Evolutionary conservation across 2,113 vertebrate genomes (phyloP), one percentile per base, ranked within the genome.

Genomic region (Octodon degus): DNA sequence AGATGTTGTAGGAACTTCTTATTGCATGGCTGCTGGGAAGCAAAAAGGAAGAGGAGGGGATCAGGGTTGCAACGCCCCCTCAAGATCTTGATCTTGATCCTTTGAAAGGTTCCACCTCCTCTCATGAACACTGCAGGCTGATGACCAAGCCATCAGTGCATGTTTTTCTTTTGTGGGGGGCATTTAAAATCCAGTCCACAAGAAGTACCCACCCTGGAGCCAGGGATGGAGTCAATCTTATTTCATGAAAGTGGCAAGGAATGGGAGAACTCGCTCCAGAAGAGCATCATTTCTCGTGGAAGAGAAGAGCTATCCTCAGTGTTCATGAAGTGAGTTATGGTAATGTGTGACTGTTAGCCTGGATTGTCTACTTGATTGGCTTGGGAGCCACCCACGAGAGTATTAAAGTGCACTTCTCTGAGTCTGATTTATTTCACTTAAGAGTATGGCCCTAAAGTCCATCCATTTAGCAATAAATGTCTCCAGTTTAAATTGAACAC

Each of bases 181-280:
- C 30, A 80, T 34, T 79, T 80, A 80, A 80, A 14, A 80, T 34
- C 24, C 62, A 47, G 43, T 47, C 40, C 17, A 32, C 30, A 22
- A 47, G 37, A 74, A 91, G 67, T 9, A 3, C 43, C 70, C 24
- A 16, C 25, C 47, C 47, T 92, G 32, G 32, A 50, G 10, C 34
- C 50, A 7, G 34, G 17, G 17, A 1, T 14, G 1, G 13, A 27
- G 17, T 40, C 3, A 4, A 12, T 63, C 10, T 3, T 22, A 6
- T 58, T 67, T 22, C 30, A 68, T 13, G 32, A 17, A 24, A 55
- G 34, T 7, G 1, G 8, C 37, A 6, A 1, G 68, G 19, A 55
- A 25, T 25, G 22, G 17, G 63, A 80, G 13, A 77, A 8, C 67
- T 63, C 8, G 58, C 19, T 32, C 12, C 70, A 70, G 55, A 81